Evolutionary conservation across 2,113 vertebrate genomes (phyloP).

Genomic region (Sterrhoptilus dennistouni): DNA sequence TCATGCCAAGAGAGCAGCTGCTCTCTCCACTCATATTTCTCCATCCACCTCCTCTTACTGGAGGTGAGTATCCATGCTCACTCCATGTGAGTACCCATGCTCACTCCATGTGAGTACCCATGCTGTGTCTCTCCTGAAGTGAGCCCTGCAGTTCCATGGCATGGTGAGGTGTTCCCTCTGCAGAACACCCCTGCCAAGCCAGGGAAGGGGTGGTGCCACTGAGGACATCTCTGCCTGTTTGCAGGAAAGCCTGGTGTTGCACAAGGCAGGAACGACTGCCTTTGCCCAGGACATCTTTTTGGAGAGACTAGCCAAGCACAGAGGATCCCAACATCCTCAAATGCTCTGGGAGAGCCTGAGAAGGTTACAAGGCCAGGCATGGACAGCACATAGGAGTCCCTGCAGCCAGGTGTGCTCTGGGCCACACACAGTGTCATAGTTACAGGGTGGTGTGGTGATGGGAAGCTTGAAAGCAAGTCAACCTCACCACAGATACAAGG

Average conservation of each 20-base stretch:
- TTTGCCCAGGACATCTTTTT: not conserved
- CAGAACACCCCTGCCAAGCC: not conserved
- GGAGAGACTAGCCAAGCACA: not conserved
- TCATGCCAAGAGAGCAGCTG: not conserved
- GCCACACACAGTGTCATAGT: not conserved
- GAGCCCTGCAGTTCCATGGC: not conserved
- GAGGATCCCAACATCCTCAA: not conserved
- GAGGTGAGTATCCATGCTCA: not conserved
- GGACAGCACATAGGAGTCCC: not conserved
- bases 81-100: not conserved
- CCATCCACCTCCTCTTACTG: not conserved
- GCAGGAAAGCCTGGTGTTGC: not conserved
- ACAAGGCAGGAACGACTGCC: not conserved
- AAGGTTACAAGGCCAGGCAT: not conserved
- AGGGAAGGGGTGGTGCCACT: not conserved
- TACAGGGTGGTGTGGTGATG: not conserved
- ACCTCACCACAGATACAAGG: not conserved
- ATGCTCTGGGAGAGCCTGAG: not conserved
- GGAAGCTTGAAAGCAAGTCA: not conserved
- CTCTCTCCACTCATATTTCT: not conserved
- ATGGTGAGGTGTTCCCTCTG: not conserved
- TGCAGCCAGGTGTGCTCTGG: not conserved
- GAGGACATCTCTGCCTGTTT: not conserved
- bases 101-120: not conserved
- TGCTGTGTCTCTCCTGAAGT: not conserved